Evolutionary conservation across 2,113 vertebrate genomes (phyloP).

Genomic region (Ciconia boyciana): DNA sequence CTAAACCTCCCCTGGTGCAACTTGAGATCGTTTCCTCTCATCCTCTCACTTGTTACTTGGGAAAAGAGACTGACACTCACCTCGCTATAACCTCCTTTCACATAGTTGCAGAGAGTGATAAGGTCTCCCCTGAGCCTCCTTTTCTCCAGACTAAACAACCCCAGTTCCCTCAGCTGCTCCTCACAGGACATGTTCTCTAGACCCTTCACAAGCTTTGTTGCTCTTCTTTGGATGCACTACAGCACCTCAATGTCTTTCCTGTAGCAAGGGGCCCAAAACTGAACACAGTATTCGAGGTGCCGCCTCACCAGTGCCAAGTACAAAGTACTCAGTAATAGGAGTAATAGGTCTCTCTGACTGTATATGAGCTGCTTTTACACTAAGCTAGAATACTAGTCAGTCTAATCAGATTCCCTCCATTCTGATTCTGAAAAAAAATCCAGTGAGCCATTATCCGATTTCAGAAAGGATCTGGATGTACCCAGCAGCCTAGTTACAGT

Average conservation of each 20-base stretch:
- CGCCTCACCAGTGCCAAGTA: not conserved
- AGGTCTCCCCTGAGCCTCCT: not conserved
- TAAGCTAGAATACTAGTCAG: not conserved
- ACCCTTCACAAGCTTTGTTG: accelerated
- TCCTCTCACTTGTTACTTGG: not conserved
- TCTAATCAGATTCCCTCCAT: not conserved
- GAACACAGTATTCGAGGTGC: accelerated
- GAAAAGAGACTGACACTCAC: not conserved
- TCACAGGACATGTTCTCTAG: accelerated
- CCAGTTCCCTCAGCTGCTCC: not conserved
- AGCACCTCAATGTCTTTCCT: not conserved
- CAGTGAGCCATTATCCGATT: not conserved
- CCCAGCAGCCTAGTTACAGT: not conserved
- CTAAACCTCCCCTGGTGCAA: not conserved
- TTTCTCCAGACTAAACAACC: not conserved
- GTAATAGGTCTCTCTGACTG: not conserved
- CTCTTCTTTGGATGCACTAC: accelerated
- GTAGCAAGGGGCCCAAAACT: not conserved
- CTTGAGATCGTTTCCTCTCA: not conserved
- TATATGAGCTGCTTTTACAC: not conserved
- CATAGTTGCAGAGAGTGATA: accelerated
- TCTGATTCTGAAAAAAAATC: not conserved
- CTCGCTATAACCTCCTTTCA: not conserved
- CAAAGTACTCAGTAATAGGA: not conserved
- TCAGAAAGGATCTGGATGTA: not conserved